Evolutionary conservation across 2,888 invertebrate species (phyloP).

Genomic region (Nomada fucata): DNA sequence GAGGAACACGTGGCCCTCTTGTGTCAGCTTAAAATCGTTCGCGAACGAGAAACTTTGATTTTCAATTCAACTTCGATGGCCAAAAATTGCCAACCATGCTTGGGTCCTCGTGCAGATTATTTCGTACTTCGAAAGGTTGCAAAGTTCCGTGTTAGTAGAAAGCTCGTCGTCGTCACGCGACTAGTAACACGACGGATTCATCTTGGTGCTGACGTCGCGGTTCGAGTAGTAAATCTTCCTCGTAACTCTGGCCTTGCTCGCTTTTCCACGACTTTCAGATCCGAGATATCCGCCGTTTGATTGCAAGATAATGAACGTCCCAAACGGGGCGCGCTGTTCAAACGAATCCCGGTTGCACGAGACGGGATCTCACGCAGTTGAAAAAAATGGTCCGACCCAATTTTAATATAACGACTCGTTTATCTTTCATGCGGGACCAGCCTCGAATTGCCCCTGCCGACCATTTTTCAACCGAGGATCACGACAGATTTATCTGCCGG

Average conservation of each 20-base stretch:
- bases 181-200: neutral
- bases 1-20: neutral
- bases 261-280: slow-evolving; percentile 38
- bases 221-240: slow-evolving; percentile 22
- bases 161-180: slow-evolving; percentile 37
- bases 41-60: neutral
- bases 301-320: neutral
- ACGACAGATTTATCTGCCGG: neutral
- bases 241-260: slow-evolving; percentile 24
- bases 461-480: slow-evolving; percentile 2
- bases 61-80: neutral
- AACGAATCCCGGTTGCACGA: neutral
- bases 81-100: neutral
- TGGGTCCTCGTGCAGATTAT: neutral
- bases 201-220: neutral
- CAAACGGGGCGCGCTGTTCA: neutral
- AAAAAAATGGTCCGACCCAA: slow-evolving; percentile 3
- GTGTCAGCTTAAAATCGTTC: neutral
- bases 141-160: slow-evolving; percentile 14
- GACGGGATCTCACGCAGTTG: neutral
- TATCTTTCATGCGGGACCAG: neutral
- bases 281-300: slow-evolving; percentile 13
- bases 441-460: neutral
- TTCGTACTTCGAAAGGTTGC: slow-evolving; percentile 2
- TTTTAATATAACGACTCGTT: neutral